Base-by-base conservation (phyloP, 2,113 vertebrate genomes). In the Leiothrix lutea region DNA sequence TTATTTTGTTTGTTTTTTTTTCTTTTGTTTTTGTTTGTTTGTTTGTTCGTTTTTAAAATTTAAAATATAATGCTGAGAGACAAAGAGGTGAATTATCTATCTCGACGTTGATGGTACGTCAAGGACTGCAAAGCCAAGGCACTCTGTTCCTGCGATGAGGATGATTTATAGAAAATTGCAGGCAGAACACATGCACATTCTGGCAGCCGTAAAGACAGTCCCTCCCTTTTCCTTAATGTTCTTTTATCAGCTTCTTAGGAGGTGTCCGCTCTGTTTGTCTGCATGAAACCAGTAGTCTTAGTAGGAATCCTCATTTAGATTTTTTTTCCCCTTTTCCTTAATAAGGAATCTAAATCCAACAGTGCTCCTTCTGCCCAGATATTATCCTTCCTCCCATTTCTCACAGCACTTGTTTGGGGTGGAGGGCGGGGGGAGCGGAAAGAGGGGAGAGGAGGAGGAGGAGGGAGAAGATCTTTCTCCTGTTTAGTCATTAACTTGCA, bases 1-100 rank as follows among this genome's bases (percentile, higher is more conserved):
- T 24, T 38, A 25, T 47, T 5, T 47, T 47, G 45, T 24, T 12
- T 19, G 6, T 23, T 50, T 8, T 21, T 8, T 21, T 8, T 4
- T 2, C 7, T 4, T 10, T 13, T 29, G 13, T 11, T 13, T 42
- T 11, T 36, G 0, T 36, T 18, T 29, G 3, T 19, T 14, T 61
- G 11, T 28, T 4, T 61, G 31, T 4, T 40, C 18, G 22, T 13
- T 11, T 54, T 45, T 69, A 29, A 16, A 33, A 54, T 70, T 53
- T 78, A 15, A 44, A 70, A 58, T 16, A 14, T 64, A 84, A 62
- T 58, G 91, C 90, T 95, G 92, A 95, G 95, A 98, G 96, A 98
- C 97, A 98, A 98, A 98, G 98, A 98, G 91, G 97, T 95, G 97
- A 97, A 98, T 97, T 93, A 94, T 97, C 96, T 96, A 95, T 94